phyloP scores from a whole-genome alignment of 2,888 invertebrate species.

The Andrena bicolor region DNA sequence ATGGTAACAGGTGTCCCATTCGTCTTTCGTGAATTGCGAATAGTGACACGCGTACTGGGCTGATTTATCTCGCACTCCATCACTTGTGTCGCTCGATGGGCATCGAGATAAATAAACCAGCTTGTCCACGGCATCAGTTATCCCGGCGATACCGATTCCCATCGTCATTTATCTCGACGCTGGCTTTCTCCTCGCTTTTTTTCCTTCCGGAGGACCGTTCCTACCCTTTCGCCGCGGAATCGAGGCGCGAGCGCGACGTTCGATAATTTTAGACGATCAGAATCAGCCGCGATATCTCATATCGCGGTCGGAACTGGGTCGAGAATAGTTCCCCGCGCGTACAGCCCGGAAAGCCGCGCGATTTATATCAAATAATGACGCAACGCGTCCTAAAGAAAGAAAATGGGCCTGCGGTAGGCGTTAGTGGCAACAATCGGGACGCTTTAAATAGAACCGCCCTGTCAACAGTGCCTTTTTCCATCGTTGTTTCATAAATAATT shows the following conservation, averaged over 20 bases:
- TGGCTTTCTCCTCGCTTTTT: not conserved
- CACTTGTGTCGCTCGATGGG: constrained; percentile 21
- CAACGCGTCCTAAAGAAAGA: constrained; percentile 63
- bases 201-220: not conserved
- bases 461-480: constrained; percentile 53
- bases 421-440: constrained; percentile 54
- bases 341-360: constrained; percentile 21
- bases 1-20: constrained; percentile 53
- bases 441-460: constrained; percentile 51
- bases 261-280: constrained; percentile 54
- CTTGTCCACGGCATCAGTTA: constrained; percentile 18
- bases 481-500: constrained; percentile 30
- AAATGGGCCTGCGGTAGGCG: constrained; percentile 57
- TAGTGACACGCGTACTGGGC: constrained; percentile 18
- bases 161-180: not conserved
- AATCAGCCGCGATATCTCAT: constrained; percentile 40
- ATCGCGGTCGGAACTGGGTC: constrained; percentile 47
- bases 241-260: not conserved
- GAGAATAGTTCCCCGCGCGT: constrained; percentile 47
- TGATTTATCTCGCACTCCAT: constrained; percentile 53
- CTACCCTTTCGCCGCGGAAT: not conserved
- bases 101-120: constrained; percentile 49
- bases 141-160: not conserved
- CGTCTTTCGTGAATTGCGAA: constrained; percentile 43
- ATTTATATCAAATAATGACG: constrained; percentile 66